These are phyloP conservation scores for Trichonephila clavata DNA, from an alignment of 1,140 invertebrate genomes.

Conservation along the genomic window DNA sequence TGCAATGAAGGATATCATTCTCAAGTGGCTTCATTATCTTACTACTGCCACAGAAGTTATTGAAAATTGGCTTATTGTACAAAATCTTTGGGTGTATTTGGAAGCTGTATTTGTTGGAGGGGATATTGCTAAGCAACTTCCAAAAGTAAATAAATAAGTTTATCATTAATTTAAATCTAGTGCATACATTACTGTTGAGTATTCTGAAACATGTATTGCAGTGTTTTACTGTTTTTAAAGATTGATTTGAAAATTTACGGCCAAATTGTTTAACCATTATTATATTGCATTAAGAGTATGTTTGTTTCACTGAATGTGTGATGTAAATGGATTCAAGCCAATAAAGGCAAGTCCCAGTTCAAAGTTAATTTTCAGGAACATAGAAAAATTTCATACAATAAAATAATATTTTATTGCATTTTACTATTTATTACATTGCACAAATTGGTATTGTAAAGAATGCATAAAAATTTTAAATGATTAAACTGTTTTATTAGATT, in stretches of 20 bases:
- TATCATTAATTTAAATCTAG: neutral
- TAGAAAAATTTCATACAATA: no score
- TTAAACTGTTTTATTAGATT: no score
- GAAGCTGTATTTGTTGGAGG: constrained; percentile 99
- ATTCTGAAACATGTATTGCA: no score
- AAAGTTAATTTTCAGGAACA: no score
- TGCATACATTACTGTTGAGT: no score
- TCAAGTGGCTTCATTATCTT: constrained; percentile 95
- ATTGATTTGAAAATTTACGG: no score
- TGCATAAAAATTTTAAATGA: neutral
- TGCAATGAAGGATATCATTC: constrained; percentile 97
- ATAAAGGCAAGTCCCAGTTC: no score
- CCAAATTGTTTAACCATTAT: neutral
- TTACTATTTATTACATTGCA: neutral
- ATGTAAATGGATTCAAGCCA: no score
- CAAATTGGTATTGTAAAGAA: neutral
- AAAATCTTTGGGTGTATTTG: constrained; percentile 99
- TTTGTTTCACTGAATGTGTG: no score
- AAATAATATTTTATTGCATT: neutral
- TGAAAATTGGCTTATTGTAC: constrained; percentile 96
- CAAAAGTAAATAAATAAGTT: constrained; percentile 83
- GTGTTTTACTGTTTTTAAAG: no score
- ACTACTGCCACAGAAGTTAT: constrained; percentile 98
- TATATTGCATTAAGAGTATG: no score
- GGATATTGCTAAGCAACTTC: constrained; percentile 98